These are phyloP conservation scores for Tiaroga cobitis DNA, from an alignment of 2,797 vertebrate genomes.

Conservation along the genomic window DNA sequence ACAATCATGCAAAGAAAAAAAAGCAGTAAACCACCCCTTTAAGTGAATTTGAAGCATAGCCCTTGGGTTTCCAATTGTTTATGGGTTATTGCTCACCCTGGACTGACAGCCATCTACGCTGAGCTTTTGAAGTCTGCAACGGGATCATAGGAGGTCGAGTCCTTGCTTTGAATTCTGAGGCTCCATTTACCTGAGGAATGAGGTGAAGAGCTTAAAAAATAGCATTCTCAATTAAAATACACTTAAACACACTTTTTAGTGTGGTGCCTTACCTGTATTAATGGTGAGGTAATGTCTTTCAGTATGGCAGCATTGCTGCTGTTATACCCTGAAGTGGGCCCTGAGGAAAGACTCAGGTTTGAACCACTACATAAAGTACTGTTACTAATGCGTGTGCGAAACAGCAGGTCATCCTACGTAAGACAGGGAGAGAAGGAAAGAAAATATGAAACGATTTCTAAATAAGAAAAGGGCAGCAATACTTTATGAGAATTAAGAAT, in stretches of 20 bases:
- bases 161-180: slow-evolving; percentile 68
- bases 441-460: not conserved
- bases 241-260: no score
- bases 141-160: slow-evolving; percentile 77
- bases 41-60: not conserved
- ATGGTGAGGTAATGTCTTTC: slow-evolving; percentile 63
- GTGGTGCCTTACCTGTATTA: slow-evolving; percentile 41
- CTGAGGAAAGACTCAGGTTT: slow-evolving; percentile 91
- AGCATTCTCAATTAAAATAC: not conserved
- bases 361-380: slow-evolving; percentile 90
- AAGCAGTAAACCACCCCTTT: no score
- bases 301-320: slow-evolving; percentile 82
- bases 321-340: slow-evolving; percentile 93
- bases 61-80: slow-evolving; percentile 8
- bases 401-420: slow-evolving; percentile 85
- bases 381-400: slow-evolving; percentile 83
- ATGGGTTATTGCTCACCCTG: slow-evolving; percentile 75
- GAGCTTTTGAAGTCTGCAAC: slow-evolving; percentile 71
- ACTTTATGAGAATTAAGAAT: not conserved
- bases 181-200: slow-evolving; percentile 67
- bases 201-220: slow-evolving; percentile 12
- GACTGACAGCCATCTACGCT: slow-evolving; percentile 74
- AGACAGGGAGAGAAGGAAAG: not conserved
- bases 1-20: no score
- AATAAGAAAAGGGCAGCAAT: not conserved